Base-by-base conservation (phyloP, 2,888 invertebrate genomes). In the Heliconius cydno region DNA sequence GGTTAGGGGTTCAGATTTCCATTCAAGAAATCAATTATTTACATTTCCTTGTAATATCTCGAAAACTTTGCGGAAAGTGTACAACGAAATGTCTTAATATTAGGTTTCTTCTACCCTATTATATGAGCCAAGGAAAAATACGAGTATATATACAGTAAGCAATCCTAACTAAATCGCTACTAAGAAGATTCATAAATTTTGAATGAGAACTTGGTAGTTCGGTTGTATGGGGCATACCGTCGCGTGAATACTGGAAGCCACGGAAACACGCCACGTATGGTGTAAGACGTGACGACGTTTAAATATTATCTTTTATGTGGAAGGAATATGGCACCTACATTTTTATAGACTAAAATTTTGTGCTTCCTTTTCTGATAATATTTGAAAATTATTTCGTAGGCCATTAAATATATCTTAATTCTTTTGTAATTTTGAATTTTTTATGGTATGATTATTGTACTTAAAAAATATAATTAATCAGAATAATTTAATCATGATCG, bases 201-300 rank as follows among this genome's bases (percentile, higher is more conserved):
- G n/a, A 30, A 70, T 79, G 63, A 70, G 68, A 74, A 66, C 65
- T 79, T 52, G 22, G n/a, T 28, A 30, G 68, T 60, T 30, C 5
- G 30, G 41, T 41, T 66, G 71, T 87, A 86, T 86, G 86, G 80
- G 79, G 65, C 89, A 89, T 89, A 89, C 86, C 86, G 88, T 92
- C 90, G 91, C 92, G 92, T 90, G 91, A 85, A 86, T 79, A 80
- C 82, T 81, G 82, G 82, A 83, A 83, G 81, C 84, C 85, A 81
- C 83, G 81, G 80, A 80, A 85, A 83, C 88, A 86, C 87, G 88
- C 88, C 86, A 85, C 75, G 80, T 80, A 78, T 79, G n/a, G 85
- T 86, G 76, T 77, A 52, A 84, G n/a, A 87, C 80, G 25, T 0
- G 85, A 89, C 57, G 9, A 25, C 34, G 73, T 15, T 60, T 38